Base-by-base conservation (phyloP, 2,888 invertebrate genomes). In the Nomada hirtipes region DNA sequence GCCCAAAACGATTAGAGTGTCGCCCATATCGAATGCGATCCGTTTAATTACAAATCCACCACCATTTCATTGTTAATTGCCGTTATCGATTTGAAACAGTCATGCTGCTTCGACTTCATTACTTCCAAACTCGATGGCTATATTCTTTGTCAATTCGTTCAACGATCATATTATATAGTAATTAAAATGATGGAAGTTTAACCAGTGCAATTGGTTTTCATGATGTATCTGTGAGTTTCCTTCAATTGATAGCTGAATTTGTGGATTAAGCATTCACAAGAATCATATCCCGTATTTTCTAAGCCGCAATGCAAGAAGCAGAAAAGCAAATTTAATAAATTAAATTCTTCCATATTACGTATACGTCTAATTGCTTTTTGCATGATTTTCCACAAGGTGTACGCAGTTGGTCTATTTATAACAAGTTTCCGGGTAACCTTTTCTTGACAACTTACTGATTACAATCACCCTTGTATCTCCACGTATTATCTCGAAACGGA, bases 121-220 rank as follows among this genome's bases (percentile, higher is more conserved):
- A 50, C n/a, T 29, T 47, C n/a, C 50, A 26, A 68, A 50, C 59
- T 74, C 44, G 23, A 59, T 52, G 23, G 53, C 61, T 18, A 71
- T 53, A 23, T 36, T 42, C 42, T 23, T 53, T 18, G 1, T 7
- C 42, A 53, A 63, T 61, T 53, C 61, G 52, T 47, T 29, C 15
- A n/a, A 29, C 36, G 26, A 18, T 70, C 9, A 20, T 2, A 2
- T 11, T 13, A 2, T 47, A 47, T 47, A 29, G 26, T 23, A 50
- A 50, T 64, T 11, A 9, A 26, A 50, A 29, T 50, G 18, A 64
- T 26, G 50, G 7, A 63, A 7, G 63, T 15, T 15, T 18, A 23
- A 64, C 10, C 47, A 10, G 29, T 26, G 47, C 13, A 26, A 42
- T 2, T n/a, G n/a, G 29, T 59, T 50, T 29, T 29, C 47, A n/a